Evolutionary conservation across 2,113 vertebrate species (phyloP).

Genomic region (Lucifuga dentata): DNA sequence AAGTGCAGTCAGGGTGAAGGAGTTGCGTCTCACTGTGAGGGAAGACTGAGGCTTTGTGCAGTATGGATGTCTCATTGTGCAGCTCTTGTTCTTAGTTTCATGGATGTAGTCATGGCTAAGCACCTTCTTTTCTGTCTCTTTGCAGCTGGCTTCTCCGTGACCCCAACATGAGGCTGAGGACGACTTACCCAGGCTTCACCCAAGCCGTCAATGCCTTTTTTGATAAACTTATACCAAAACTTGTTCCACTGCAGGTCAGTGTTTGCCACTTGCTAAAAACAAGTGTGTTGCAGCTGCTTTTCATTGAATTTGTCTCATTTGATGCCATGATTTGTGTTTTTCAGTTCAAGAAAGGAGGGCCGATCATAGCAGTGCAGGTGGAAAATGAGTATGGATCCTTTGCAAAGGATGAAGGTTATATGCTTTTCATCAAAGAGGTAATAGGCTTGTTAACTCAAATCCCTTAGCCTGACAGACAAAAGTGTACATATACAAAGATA

Average conservation of each 20-base stretch:
- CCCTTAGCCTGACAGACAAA: not conserved
- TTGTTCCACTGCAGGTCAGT: constrained; percentile 90
- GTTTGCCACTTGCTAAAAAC: not conserved
- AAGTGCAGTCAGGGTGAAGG: not conserved
- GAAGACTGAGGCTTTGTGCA: constrained; percentile 20
- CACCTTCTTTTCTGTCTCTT: constrained; percentile 20
- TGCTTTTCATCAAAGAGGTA: constrained; percentile 92
- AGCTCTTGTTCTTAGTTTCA: constrained; percentile 9
- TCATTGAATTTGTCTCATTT: not conserved
- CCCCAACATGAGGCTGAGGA: constrained; percentile 88
- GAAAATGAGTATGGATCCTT: constrained; percentile 95
- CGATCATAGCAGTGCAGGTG: constrained; percentile 94
- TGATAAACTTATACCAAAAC: constrained; percentile 85
- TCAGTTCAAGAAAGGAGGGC: constrained; percentile 93
- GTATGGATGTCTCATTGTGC: constrained; percentile 6
- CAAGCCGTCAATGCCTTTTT: constrained; percentile 88
- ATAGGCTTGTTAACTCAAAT: not conserved
- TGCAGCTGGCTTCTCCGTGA: constrained; percentile 91
- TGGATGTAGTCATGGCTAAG: constrained; percentile 11
- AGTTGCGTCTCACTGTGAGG: constrained; percentile 11
- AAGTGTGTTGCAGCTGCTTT: not conserved
- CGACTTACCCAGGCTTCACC: constrained; percentile 88
- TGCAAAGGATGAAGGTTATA: constrained; percentile 87
- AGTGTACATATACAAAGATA: not conserved
- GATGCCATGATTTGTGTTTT: constrained; percentile 24